Evolutionary conservation across 2,113 vertebrate genomes (phyloP).

Genomic region (Macquaria australasica): DNA sequence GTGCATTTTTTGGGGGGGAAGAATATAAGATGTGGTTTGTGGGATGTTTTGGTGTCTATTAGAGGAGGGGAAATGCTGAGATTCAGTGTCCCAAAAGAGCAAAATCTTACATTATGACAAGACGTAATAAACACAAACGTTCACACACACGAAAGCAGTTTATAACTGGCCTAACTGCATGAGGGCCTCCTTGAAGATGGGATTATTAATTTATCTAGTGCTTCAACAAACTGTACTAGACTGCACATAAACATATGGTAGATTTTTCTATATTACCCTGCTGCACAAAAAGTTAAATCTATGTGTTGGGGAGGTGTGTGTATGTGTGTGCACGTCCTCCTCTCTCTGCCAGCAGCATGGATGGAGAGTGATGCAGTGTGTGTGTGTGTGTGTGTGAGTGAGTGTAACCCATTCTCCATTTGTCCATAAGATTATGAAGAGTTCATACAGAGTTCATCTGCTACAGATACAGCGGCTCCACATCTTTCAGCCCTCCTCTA

Average conservation of each 20-base stretch:
- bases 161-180: neutral
- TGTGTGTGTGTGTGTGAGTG: constrained; percentile 42
- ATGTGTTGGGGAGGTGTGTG: constrained; percentile 32
- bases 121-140: constrained; percentile 11
- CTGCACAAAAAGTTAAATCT: constrained; percentile 26
- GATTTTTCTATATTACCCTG: neutral
- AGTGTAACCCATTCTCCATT: constrained; percentile 79
- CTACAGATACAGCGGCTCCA: constrained; percentile 68
- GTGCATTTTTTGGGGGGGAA: too few species aligned
- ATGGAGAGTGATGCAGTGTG: constrained; percentile 31
- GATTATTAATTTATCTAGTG: neutral
- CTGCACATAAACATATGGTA: neutral
- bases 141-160: constrained; percentile 7
- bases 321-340: neutral
- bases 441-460: constrained; percentile 87
- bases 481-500: constrained; percentile 62
- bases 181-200: neutral
- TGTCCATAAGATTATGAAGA: constrained; percentile 86
- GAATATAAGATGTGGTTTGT: neutral
- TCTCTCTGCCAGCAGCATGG: constrained; percentile 35
- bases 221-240: neutral
- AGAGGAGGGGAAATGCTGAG: neutral
- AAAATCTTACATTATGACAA: neutral
- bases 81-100: neutral
- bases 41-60: neutral